These are phyloP conservation scores for Tupaia tana DNA, from an alignment of 2,113 vertebrate genomes.

Conservation along the genomic window DNA sequence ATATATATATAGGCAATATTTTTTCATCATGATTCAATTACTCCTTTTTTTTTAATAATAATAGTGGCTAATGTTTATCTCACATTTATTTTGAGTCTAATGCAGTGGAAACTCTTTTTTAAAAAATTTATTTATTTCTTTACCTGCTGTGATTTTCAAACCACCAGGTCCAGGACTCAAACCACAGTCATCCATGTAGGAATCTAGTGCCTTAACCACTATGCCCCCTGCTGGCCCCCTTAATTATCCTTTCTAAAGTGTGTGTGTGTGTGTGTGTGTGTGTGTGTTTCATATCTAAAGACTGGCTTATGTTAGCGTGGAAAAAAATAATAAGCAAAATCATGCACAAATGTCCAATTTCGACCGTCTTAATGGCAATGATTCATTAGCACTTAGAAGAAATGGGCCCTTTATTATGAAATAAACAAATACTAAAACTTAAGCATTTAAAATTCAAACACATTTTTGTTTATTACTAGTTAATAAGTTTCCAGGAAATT, in stretches of 20 bases:
- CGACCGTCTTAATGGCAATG: background rate
- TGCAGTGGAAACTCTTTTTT: too few relatives aligned
- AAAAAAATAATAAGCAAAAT: constrained; percentile 49
- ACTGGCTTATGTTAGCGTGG: background rate
- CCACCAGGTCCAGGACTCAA: too few relatives aligned
- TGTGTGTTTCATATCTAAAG: background rate
- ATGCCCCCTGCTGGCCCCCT: too few relatives aligned
- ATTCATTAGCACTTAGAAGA: constrained; percentile 47
- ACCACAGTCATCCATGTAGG: too few relatives aligned
- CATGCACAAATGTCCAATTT: background rate
- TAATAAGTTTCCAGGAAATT: constrained; percentile 60
- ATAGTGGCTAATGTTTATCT: too few relatives aligned
- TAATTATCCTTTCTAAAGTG: constrained; percentile 51
- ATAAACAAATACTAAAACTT: constrained; percentile 58
- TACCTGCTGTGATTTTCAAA: too few relatives aligned
- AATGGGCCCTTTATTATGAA: constrained; percentile 23
- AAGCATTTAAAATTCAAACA: constrained; percentile 58
- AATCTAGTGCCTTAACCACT: too few relatives aligned
- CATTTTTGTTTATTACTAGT: constrained; percentile 57
- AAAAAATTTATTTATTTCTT: too few relatives aligned
- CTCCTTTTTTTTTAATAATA: background rate
- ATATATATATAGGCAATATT: constrained; percentile 40
- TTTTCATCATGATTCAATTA: constrained; percentile 52
- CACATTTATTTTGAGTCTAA: too few relatives aligned
- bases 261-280: background rate